Evolutionary conservation across 1,140 invertebrate species (phyloP).

Genomic region (Philotrypesis tridentata): DNA sequence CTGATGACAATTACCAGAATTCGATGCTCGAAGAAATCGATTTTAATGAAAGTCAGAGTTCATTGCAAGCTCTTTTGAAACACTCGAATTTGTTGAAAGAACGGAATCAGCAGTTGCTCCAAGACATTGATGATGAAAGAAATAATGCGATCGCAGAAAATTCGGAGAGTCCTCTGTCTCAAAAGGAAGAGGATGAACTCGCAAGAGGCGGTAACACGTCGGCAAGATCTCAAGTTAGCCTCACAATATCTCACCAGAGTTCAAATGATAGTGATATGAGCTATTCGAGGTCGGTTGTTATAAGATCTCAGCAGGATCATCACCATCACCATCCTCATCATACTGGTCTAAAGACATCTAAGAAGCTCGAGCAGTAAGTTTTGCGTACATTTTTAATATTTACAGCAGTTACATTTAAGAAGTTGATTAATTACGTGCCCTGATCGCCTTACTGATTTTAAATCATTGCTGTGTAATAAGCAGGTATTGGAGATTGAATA

Average conservation of each 20-base stretch:
- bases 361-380: conserved; percentile 70
- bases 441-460: too few species aligned
- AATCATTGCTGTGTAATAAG: too few species aligned
- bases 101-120: conserved; percentile 63
- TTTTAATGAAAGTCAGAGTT: conserved; percentile 66
- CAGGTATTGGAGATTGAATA: too few species aligned
- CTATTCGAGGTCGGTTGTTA: conserved; percentile 68
- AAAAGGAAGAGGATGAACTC: conserved; percentile 55
- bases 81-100: conserved; percentile 67
- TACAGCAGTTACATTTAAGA: background rate
- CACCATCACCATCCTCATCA: conserved; percentile 35
- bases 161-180: conserved; percentile 49
- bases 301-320: conserved; percentile 64
- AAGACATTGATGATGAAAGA: conserved; percentile 63
- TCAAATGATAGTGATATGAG: conserved; percentile 68
- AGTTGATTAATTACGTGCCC: background rate
- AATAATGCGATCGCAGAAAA: conserved; percentile 30
- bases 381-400: background rate
- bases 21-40: conserved; percentile 62
- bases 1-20: conserved; percentile 60
- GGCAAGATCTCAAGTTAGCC: conserved; percentile 66
- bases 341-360: conserved; percentile 63
- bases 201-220: conserved; percentile 62
- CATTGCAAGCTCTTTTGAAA: conserved; percentile 63
- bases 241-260: conserved; percentile 68